These are phyloP conservation scores for Calycopis cecrops DNA, from an alignment of 1,140 invertebrate species.

Conservation along the genomic window DNA sequence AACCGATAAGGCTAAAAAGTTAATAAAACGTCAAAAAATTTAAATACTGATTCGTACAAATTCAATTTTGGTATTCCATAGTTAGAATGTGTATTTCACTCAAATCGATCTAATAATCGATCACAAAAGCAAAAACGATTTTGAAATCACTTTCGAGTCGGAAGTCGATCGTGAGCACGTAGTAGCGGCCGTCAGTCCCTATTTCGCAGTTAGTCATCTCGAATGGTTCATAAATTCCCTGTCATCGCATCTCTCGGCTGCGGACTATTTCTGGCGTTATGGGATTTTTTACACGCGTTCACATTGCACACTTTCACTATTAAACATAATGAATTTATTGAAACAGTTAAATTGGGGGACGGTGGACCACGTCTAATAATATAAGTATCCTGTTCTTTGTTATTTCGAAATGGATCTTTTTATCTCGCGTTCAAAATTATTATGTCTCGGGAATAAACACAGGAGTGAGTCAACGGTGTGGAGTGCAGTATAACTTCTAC, in stretches of 20 bases:
- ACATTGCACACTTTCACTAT: slow-evolving; percentile 33
- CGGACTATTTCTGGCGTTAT: slow-evolving; percentile 49
- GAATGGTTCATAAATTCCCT: slow-evolving; percentile 67
- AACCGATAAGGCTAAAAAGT: no score
- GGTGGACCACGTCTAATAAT: slow-evolving; percentile 3
- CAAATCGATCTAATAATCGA: no score
- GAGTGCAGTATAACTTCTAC: no score
- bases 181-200: slow-evolving; percentile 32
- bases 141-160: slow-evolving; percentile 4
- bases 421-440: no score
- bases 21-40: no score
- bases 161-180: slow-evolving; percentile 16
- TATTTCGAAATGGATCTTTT: not conserved
- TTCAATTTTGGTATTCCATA: no score
- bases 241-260: slow-evolving; percentile 48
- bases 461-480: no score
- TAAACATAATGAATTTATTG: slow-evolving; percentile 32
- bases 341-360: slow-evolving; percentile 20
- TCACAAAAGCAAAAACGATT: no score
- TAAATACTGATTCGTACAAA: no score
- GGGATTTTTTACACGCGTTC: slow-evolving; percentile 34
- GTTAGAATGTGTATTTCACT: no score
- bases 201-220: slow-evolving; percentile 56
- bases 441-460: no score
- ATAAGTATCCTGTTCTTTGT: slow-evolving; percentile 7